Base-by-base conservation (phyloP, 2,888 invertebrate genomes). In the Frankliniella intonsa region DNA sequence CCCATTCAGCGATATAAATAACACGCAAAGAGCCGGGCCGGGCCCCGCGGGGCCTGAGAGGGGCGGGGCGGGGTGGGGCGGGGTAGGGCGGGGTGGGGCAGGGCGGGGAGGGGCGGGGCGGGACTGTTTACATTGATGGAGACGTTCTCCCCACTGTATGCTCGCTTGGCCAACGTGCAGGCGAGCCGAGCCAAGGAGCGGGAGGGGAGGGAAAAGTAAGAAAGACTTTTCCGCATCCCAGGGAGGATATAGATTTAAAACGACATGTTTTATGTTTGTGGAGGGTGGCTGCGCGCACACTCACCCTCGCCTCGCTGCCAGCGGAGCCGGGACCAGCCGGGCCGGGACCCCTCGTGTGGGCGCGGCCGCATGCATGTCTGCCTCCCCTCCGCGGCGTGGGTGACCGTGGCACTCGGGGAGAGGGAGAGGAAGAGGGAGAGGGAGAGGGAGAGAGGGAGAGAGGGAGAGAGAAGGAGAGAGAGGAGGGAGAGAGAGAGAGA, bases 191-290 rank as follows among this genome's bases (percentile, higher is more conserved):
- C 55, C 55, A 19, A 2, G 62, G 62, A 62, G 62, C 69, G 9
- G 69, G 9, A 22, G 7, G 22, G 22, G 25, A 22, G 69, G 22
- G 69, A 76, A 69, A 69, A 76, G 69, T 76, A 76, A 76, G 69
- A 25, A 76, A 76, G 69, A 76, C 69, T 76, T 12, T 25, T 12
- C 69, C 69, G 22, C 69, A 65, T 69, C 69, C 22, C 69, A 9
- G 11, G 69, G 22, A 76, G 69, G 69, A 76, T 76, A 76, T 76
- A 76, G 69, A 76, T 76, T 76, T 76, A 76, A 76, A 76, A 25
- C 69, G 69, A 76, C 69, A 76, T 76, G 69, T 76, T 76, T 76
- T 76, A 76, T 76, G 69, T 76, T 76, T 76, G 69, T 76, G 69
- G 69, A 76, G 69, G 69, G 69, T 25, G 69, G 25, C 69, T 25